Base-by-base conservation (phyloP, 2,797 vertebrate species). In the Fundulus diaphanus region DNA sequence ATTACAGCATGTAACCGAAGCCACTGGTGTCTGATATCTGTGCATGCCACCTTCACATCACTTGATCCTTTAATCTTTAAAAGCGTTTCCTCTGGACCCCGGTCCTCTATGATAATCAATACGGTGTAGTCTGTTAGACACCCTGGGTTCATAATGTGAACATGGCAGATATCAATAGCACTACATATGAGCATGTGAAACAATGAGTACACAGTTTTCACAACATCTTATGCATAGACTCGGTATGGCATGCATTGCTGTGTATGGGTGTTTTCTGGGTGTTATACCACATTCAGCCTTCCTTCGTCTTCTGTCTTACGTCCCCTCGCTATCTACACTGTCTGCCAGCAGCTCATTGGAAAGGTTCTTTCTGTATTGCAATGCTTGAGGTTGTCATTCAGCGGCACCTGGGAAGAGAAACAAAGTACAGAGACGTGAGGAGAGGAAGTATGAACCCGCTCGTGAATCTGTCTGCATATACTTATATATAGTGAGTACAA, bases 341-440 rank as follows among this genome's bases (percentile, higher is more conserved):
- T 93, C 93, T 94, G 92, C 93, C 94, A 95, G 84, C 74, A 80
- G 82, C 82, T 92, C 82, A 87, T 88, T 92, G 89, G 94, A 94
- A 95, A 96, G 95, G 95, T 95, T 95, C 94, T 96, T 93, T 96
- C 94, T 94, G 95, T 94, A 96, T 96, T 92, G 80, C 84, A 79
- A 78, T 77, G 81, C 80, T 90, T 85, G 84, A 89, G 88, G 87
- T 93, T 87, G 70, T 93, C 86, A 92, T 90, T 80, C 88, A 88
- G 91, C 87, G 89, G 92, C 93, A 95, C 94, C 94, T 95, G 89
- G 76, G 82, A 85, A 80, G 75, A 86, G 79, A 84, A 76, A 85
- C 71, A 86, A 71, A 76, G 82, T 15, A 57, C 68, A 63, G 51
- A 82, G 66, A 70, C 15, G 29, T 77, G 46, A 86, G 63, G 57